A percentile compares a stretch with the other conserved stretches of the same genome.
phyloP scores from a whole-genome alignment of 2,888 invertebrate species.

The Drosophila quinaria region DNA sequence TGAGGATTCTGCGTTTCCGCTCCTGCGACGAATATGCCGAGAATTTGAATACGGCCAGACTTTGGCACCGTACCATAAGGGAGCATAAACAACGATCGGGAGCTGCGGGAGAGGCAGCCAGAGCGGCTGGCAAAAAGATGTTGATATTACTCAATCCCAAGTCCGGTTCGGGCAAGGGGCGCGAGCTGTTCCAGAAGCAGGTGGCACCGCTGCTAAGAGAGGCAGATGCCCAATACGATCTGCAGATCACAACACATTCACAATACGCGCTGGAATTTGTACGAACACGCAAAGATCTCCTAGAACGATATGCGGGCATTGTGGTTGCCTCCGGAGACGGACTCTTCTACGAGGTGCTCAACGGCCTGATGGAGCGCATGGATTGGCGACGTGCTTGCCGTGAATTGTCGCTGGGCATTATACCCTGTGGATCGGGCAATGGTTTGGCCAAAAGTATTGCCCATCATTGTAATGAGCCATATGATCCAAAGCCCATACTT shows the following conservation, averaged over 20 bases:
- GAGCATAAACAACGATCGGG: slow-evolving; percentile 86
- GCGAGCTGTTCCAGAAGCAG: slow-evolving; percentile 93
- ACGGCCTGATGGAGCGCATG: slow-evolving; percentile 95
- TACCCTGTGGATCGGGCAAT: slow-evolving; percentile 99
- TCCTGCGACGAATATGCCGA: slow-evolving; percentile 94
- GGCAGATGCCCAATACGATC: slow-evolving; percentile 94
- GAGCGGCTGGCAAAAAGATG: slow-evolving; percentile 82
- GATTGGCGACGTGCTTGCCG: slow-evolving; percentile 94
- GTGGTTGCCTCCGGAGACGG: slow-evolving; percentile 94
- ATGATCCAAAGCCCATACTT: slow-evolving; percentile 91
- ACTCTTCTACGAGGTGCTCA: slow-evolving; percentile 92
- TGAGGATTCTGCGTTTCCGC: slow-evolving; percentile 92
- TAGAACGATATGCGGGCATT: slow-evolving; percentile 87
- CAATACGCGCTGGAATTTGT: slow-evolving; percentile 94
- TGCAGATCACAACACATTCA: slow-evolving; percentile 94
- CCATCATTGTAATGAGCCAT: slow-evolving; percentile 92
- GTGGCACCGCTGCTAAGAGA: slow-evolving; percentile 94
- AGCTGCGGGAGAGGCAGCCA: not conserved
- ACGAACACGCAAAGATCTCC: slow-evolving; percentile 88
- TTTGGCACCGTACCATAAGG: slow-evolving; percentile 92
- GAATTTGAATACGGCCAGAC: slow-evolving; percentile 92
- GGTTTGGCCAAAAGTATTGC: slow-evolving; percentile 95
- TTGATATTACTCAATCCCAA: slow-evolving; percentile 96
- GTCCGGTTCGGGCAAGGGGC: slow-evolving; percentile 96
- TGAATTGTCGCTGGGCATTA: slow-evolving; percentile 93